Conservation (phyloP, 1,140 invertebrate genomes). For the Pristionchus pacificus region DNA sequence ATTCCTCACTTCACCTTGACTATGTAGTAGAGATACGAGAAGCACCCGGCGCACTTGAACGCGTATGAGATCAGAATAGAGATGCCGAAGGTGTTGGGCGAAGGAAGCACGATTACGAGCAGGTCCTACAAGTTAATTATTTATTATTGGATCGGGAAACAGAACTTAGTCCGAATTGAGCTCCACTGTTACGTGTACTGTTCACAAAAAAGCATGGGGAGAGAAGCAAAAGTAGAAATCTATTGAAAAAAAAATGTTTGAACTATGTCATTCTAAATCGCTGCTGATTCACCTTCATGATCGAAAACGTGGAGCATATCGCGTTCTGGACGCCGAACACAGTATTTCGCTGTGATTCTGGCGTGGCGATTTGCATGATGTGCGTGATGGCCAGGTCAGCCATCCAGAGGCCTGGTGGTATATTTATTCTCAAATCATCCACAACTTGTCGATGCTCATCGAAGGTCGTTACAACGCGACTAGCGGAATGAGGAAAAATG, state of each 20-base stretch:
- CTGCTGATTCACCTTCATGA: conserved; percentile 59
- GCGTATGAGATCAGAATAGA: conserved; percentile 61
- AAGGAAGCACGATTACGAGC: conserved; percentile 61
- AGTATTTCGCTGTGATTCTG: conserved; percentile 62
- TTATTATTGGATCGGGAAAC: background rate
- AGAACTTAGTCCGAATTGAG: background rate
- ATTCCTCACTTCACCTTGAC: conserved; percentile 33
- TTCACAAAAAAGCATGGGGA: too few relatives aligned
- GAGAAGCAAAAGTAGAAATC: background rate
- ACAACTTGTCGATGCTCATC: too few relatives aligned
- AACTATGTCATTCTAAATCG: background rate
- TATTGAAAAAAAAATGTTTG: background rate
- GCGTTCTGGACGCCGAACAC: conserved; percentile 65
- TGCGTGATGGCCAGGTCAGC: conserved; percentile 66
- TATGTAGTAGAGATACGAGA: conserved; percentile 36
- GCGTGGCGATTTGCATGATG: conserved; percentile 64
- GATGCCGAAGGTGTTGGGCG: conserved; percentile 59
- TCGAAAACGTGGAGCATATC: conserved; percentile 54
- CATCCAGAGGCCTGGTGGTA: conserved; percentile 65
- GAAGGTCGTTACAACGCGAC: too few relatives aligned
- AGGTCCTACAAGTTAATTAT: conserved; percentile 51
- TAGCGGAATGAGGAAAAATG: too few relatives aligned
- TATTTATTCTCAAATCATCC: too few relatives aligned
- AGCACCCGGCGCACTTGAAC: conserved; percentile 58
- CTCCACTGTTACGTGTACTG: background rate